Evolutionary conservation across 2,113 vertebrate species (phyloP).

Genomic region (Anguilla rostrata): DNA sequence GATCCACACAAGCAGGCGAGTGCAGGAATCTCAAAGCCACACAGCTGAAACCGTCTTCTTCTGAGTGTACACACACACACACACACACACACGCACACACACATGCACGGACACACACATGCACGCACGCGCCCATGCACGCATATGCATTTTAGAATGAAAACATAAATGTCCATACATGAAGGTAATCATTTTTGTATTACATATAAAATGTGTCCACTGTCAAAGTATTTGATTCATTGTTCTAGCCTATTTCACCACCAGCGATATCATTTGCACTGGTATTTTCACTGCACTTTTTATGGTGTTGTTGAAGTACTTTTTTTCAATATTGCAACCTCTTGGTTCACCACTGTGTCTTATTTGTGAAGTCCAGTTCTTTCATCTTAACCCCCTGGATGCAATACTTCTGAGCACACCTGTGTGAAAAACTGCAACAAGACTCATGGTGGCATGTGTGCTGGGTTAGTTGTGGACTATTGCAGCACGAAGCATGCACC

Average conservation of each 20-base stretch:
- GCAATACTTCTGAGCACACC: background rate
- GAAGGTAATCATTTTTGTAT: too few relatives aligned
- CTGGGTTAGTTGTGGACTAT: background rate
- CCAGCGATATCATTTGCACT: too few relatives aligned
- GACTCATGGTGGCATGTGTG: background rate
- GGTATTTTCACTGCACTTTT: too few relatives aligned
- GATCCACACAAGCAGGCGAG: conserved; percentile 66
- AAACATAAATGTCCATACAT: too few relatives aligned
- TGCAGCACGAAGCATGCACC: background rate
- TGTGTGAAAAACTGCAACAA: background rate
- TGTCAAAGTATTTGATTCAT: too few relatives aligned
- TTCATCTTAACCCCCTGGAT: background rate
- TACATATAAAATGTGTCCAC: too few relatives aligned
- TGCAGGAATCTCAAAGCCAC: conserved; percentile 65
- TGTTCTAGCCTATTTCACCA: too few relatives aligned
- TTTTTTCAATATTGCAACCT: background rate
- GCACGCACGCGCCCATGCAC: background rate
- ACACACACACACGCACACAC: conserved; percentile 19
- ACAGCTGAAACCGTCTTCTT: conserved; percentile 60
- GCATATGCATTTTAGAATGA: background rate
- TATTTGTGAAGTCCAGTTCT: background rate
- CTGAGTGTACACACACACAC: conserved; percentile 37
- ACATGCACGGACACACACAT: background rate
- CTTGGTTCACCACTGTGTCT: background rate
- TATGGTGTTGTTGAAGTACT: too few relatives aligned